Evolutionary conservation across 2,888 invertebrate species (phyloP), one percentile per base, ranked within the genome.

Genomic region (Parnassius mnemosyne): DNA sequence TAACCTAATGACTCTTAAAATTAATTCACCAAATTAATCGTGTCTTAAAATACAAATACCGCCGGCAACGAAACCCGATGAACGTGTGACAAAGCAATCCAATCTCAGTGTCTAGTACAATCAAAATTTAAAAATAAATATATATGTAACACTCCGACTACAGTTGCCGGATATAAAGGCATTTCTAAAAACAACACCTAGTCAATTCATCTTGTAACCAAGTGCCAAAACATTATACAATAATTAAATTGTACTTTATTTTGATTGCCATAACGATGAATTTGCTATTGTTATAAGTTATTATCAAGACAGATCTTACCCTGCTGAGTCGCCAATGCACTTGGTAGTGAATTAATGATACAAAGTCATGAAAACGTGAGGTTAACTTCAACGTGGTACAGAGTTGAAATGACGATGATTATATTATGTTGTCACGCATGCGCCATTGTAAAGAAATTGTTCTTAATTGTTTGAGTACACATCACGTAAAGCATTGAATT

Each of bases 141-240:
- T 13, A 34, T 34, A 63, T 20, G n/a, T 13, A n/a, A 46, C 34
- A 11, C 11, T 10, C 20, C 57, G 53, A 53, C 13, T 43, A 42
- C 20, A 50, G 50, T 63, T 63, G 54, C 58, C 58, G 63, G 54
- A 63, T 54, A 63, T 58, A 58, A 41, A 54, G 20, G 44, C 9
- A 59, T 63, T 59, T 53, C 59, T 62, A 50, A 56, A 63, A 34
- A 60, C 55, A 43, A 53, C 53, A 62, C 42, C 34, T 34, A 34
- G 34, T 20, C 57, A 58, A 63, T 63, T 41, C 63, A 46, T 63
- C 58, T 54, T 50, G 41, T 54, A 46, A 54, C 58, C 25, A 13
- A 16, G 58, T 63, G 63, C 63, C 63, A 63, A 62, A 43, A 44
- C 12, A 20, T 9, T 53, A n/a, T 3, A 3, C 16, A 13, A 52